These are phyloP conservation scores for Thalpophila matura DNA, from an alignment of 2,888 invertebrate species.

Conservation along the genomic window DNA sequence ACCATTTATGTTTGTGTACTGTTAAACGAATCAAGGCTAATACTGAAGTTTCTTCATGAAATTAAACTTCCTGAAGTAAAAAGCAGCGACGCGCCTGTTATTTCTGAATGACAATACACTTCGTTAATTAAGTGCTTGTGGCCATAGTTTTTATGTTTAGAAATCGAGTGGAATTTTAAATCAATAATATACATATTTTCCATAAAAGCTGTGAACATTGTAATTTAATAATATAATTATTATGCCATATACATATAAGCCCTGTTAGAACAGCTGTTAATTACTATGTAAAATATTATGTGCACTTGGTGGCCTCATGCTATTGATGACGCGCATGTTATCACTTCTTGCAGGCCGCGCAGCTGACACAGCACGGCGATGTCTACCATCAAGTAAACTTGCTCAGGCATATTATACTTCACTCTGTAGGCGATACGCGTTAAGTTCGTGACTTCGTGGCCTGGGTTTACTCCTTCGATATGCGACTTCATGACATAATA, in stretches of 20 bases:
- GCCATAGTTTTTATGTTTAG: slow-evolving; percentile 3
- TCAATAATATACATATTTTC: slow-evolving; percentile 12
- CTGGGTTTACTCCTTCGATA: neutral
- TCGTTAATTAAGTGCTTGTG: neutral
- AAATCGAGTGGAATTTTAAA: no score
- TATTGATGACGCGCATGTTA: no score
- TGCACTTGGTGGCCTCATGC: no score
- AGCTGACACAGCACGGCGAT: no score
- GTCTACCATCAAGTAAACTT: neutral
- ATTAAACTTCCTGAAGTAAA: neutral
- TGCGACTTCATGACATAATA: neutral
- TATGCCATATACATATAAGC: no score
- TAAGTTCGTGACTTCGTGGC: neutral
- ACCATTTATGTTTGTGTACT: neutral
- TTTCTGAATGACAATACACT: slow-evolving; percentile 12
- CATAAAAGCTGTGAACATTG: slow-evolving; percentile 1
- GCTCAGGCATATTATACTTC: neutral
- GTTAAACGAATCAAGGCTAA: neutral
- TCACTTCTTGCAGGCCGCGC: no score
- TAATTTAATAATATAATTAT: no score
- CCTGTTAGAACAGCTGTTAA: neutral
- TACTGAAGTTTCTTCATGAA: slow-evolving; percentile 1
- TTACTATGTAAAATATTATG: no score
- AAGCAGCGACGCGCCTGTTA: neutral
- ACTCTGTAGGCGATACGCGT: neutral